Evolutionary conservation across 2,113 vertebrate species (phyloP).

Genomic region (Balaenoptera acutorostrata): DNA sequence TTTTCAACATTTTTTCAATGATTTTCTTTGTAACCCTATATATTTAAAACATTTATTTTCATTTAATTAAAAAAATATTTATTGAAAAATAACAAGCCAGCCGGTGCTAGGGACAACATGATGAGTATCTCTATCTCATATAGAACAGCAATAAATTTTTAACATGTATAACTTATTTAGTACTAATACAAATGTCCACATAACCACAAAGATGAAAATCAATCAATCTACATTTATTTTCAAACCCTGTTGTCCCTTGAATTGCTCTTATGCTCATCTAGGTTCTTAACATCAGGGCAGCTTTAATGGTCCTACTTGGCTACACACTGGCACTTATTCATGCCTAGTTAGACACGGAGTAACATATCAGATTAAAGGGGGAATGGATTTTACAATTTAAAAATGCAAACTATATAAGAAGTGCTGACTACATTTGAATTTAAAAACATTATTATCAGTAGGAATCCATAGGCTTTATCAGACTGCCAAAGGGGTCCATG

Average conservation of each 20-base stretch:
- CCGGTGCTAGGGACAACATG: neutral
- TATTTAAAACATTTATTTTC: neutral
- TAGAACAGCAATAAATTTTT: neutral
- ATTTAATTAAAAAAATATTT: neutral
- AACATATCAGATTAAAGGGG: neutral
- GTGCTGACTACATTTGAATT: neutral
- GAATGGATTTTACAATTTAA: neutral
- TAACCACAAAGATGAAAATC: neutral
- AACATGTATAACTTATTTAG: neutral
- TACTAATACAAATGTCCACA: neutral
- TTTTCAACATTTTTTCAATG: neutral
- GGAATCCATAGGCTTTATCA: neutral
- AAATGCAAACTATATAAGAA: neutral
- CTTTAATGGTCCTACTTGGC: neutral
- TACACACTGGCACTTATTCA: neutral
- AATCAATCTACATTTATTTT: neutral
- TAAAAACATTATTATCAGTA: constrained; percentile 1
- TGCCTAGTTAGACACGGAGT: neutral
- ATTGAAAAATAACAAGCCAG: neutral
- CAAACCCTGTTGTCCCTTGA: neutral
- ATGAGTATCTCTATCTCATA: neutral
- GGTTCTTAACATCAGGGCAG: neutral
- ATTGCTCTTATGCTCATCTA: neutral
- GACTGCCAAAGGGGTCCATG: neutral
- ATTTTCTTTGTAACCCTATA: neutral